These are phyloP conservation scores for Ariolimax columbianus DNA, from an alignment of 2,888 invertebrate species.

Conservation along the genomic window DNA sequence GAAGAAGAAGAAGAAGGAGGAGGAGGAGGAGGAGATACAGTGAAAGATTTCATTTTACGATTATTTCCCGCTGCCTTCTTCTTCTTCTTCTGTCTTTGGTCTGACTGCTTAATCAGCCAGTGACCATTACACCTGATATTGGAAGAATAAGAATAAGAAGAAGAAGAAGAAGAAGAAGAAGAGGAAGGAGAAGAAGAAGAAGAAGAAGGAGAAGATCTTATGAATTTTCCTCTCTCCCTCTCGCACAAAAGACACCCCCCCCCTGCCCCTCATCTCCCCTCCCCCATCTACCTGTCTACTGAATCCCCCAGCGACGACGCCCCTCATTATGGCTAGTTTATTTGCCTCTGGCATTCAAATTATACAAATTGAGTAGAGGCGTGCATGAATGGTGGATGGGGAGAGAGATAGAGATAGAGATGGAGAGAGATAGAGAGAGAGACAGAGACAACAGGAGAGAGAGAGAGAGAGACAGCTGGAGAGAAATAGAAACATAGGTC, in stretches of 20 bases:
- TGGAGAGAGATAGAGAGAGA: too few species aligned
- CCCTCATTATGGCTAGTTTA: background rate
- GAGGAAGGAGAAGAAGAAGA: too few species aligned
- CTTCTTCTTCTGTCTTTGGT: too few species aligned
- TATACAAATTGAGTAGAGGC: background rate
- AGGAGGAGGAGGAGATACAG: too few species aligned
- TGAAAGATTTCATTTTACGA: too few species aligned
- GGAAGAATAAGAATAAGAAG: too few species aligned
- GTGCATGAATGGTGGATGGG: background rate
- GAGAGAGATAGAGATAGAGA: too few species aligned
- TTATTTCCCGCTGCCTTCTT: too few species aligned
- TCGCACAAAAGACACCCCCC: background rate
- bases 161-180: too few species aligned
- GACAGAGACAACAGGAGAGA: slow-evolving; percentile 18
- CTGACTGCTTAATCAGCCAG: too few species aligned
- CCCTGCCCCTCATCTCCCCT: background rate
- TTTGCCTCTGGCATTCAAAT: background rate
- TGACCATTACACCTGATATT: too few species aligned
- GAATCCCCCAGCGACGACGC: background rate
- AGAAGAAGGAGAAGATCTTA: background rate
- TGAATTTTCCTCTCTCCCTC: background rate
- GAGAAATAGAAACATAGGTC: background rate
- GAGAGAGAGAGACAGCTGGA: slow-evolving; percentile 5
- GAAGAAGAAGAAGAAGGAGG: too few species aligned
- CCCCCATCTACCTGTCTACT: background rate